These are phyloP conservation scores for Peucedramus taeniatus DNA, from an alignment of 2,113 vertebrate genomes.

Conservation along the genomic window DNA sequence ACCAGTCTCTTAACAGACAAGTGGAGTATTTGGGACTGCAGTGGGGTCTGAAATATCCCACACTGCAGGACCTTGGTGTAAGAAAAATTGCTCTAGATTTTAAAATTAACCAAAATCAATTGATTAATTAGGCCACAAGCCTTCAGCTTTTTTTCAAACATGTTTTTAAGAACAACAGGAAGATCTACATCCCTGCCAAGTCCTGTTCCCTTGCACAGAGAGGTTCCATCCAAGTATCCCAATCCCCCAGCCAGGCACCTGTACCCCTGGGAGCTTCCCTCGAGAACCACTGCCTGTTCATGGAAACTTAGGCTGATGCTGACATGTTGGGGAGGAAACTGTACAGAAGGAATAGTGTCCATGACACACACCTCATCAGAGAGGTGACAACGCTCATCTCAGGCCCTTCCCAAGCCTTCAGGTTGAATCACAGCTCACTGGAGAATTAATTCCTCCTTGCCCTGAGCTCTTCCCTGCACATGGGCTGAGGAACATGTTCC, in stretches of 20 bases:
- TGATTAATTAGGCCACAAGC: neutral
- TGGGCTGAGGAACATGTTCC: neutral
- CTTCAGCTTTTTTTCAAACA: neutral
- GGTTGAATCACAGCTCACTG: neutral
- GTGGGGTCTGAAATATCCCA: neutral
- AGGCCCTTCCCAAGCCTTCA: neutral
- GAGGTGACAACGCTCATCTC: neutral
- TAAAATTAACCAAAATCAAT: neutral
- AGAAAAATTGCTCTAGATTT: neutral
- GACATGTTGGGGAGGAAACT: neutral
- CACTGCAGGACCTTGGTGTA: neutral
- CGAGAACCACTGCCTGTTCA: fast-evolving
- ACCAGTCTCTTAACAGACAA: neutral
- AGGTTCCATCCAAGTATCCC: neutral
- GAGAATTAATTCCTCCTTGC: neutral
- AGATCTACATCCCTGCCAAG: neutral
- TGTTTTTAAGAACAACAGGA: neutral
- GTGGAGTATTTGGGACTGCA: neutral
- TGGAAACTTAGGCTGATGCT: neutral
- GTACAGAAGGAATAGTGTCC: neutral
- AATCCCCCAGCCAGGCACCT: fast-evolving
- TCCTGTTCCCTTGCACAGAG: neutral
- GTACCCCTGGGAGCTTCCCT: neutral
- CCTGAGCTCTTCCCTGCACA: neutral
- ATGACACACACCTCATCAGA: neutral